Percentiles rank a stretch among this genome's conserved stretches.
phyloP scores from a whole-genome alignment of 2,888 invertebrate species.

The Pyrgus malvae region DNA sequence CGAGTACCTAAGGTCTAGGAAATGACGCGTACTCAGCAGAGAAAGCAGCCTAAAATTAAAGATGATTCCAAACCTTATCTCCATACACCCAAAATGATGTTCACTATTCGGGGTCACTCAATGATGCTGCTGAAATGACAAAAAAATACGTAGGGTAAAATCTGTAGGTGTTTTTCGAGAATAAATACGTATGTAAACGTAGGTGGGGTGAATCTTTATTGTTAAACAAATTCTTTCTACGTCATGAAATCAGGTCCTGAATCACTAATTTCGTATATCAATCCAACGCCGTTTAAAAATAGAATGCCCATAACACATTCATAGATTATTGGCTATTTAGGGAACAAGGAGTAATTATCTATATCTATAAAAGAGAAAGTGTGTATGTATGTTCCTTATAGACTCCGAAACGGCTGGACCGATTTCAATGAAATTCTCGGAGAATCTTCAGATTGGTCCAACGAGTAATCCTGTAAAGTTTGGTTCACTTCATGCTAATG shows the following conservation, averaged over 20 bases:
- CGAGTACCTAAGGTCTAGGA: too few relatives aligned
- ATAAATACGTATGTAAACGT: constrained; percentile 34
- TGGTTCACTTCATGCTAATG: too few relatives aligned
- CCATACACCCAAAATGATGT: constrained; percentile 36
- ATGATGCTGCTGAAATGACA: constrained; percentile 40
- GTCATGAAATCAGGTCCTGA: too few relatives aligned
- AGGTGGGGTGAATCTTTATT: constrained; percentile 36
- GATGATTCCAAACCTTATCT: neutral
- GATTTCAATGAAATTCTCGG: too few relatives aligned
- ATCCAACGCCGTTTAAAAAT: constrained; percentile 5
- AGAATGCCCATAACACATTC: constrained; percentile 3
- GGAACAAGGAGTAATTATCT: neutral
- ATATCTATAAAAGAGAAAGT: too few relatives aligned
- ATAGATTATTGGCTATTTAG: constrained; percentile 12
- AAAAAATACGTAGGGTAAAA: constrained; percentile 41
- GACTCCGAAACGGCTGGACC: too few relatives aligned
- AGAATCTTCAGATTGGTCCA: too few relatives aligned
- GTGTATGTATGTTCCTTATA: too few relatives aligned
- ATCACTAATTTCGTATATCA: too few relatives aligned
- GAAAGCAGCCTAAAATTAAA: neutral
- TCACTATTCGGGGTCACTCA: constrained; percentile 37
- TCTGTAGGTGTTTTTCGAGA: constrained; percentile 54
- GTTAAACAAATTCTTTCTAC: constrained; percentile 28
- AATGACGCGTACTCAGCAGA: too few relatives aligned
- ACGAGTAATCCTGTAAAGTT: too few relatives aligned